phyloP scores from a whole-genome alignment of 2,113 vertebrate species.

The Beaufortia kweichowensis region DNA sequence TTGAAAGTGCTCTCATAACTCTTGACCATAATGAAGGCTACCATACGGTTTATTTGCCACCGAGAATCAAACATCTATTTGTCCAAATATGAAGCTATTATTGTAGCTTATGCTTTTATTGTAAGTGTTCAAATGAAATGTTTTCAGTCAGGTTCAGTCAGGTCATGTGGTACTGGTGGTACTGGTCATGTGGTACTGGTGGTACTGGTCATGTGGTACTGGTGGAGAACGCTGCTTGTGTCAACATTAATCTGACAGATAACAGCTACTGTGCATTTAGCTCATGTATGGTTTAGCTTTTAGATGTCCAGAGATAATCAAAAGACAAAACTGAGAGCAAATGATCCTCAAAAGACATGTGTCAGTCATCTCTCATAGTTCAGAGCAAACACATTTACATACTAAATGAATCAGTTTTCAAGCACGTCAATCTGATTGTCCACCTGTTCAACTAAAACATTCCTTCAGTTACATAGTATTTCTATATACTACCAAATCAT shows the following conservation, averaged over 20 bases:
- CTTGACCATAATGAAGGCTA: background rate
- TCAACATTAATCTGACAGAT: background rate
- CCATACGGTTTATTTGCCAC: background rate
- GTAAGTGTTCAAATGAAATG: no score
- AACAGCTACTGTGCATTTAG: background rate
- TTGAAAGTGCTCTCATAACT: slow-evolving; percentile 4
- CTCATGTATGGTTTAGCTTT: slow-evolving; percentile 1
- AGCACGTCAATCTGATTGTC: no score
- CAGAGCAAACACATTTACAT: no score
- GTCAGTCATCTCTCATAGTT: background rate
- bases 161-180: no score
- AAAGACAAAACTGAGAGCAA: slow-evolving; percentile 26
- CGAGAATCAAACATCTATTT: background rate
- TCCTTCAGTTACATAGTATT: no score
- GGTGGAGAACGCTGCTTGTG: slow-evolving; percentile 14
- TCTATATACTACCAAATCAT: no score
- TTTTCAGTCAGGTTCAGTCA: no score
- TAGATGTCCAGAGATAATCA: background rate
- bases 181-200: no score
- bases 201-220: slow-evolving; percentile 1
- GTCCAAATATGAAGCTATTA: no score
- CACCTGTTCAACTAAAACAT: no score
- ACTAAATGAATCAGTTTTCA: no score
- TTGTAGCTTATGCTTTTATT: no score
- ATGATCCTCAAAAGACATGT: slow-evolving; percentile 23